These are phyloP conservation scores for Dunckerocampus dactyliophorus DNA, from an alignment of 2,113 vertebrate genomes.

Conservation along the genomic window DNA sequence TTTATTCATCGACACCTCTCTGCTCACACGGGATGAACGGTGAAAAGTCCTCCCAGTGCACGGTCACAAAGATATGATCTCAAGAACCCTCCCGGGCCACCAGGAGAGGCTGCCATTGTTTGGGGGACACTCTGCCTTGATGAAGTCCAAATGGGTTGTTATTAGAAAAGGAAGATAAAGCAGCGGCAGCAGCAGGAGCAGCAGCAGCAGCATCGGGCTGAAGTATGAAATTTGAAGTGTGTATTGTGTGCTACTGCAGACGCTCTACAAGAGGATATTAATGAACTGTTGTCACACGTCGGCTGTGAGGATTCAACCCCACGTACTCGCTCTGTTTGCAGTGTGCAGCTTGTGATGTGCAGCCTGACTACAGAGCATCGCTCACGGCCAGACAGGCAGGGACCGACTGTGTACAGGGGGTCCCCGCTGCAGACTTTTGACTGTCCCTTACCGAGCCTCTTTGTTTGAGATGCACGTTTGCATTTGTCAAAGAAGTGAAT, in stretches of 20 bases:
- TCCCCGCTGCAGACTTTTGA: conserved; percentile 50
- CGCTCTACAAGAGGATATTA: conserved; percentile 52
- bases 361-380: conserved; percentile 59
- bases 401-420: conserved; percentile 56
- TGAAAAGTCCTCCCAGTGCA: conserved; percentile 3
- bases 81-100: conserved; percentile 4
- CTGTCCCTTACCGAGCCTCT: neutral
- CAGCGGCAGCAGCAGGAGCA: conserved; percentile 24
- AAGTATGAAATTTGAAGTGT: conserved; percentile 38
- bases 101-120: conserved; percentile 9
- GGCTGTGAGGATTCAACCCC: conserved; percentile 64
- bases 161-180: conserved; percentile 15
- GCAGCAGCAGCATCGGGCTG: conserved; percentile 39
- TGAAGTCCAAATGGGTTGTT: neutral
- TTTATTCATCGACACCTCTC: neutral
- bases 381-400: conserved; percentile 59
- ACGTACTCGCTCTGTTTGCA: conserved; percentile 65
- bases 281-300: conserved; percentile 64
- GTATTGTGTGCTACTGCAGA: conserved; percentile 39
- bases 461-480: conserved; percentile 12
- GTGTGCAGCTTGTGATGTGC: conserved; percentile 65
- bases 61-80: conserved; percentile 23
- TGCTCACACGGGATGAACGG: conserved; percentile 1
- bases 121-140: conserved; percentile 20
- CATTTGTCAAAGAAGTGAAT: neutral